Conservation (phyloP, 2,113 vertebrate genomes). For the Sorex araneus region DNA sequence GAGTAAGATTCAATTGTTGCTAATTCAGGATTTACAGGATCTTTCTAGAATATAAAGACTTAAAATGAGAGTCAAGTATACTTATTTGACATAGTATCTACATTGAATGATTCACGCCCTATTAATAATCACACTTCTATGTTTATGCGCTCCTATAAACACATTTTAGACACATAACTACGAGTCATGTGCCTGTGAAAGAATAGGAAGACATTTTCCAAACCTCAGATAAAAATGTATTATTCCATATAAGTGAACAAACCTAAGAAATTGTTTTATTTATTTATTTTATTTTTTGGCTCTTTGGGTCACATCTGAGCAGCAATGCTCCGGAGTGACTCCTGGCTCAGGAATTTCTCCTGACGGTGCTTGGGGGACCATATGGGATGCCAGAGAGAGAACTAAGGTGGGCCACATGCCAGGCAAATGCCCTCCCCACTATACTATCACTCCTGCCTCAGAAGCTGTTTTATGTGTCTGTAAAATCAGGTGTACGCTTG, state of each 20-base stretch:
- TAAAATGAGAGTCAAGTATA: not conserved
- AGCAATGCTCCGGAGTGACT: too few species aligned
- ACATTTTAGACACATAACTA: not conserved
- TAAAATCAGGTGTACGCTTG: too few species aligned
- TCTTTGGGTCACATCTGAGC: too few species aligned
- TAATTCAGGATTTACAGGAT: not conserved
- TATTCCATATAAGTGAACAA: not conserved
- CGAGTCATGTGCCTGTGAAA: not conserved
- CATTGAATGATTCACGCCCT: not conserved
- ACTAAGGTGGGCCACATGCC: too few species aligned
- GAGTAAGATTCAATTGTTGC: not conserved
- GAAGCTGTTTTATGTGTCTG: too few species aligned
- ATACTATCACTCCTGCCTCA: too few species aligned
- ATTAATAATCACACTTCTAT: not conserved
- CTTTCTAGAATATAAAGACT: not conserved
- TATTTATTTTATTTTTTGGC: slow-evolving; percentile 9
- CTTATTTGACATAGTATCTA: not conserved
- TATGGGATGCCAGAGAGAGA: too few species aligned
- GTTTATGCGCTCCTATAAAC: not conserved
- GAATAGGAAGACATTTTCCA: slow-evolving; percentile 18
- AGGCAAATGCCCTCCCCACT: too few species aligned
- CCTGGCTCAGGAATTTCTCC: too few species aligned
- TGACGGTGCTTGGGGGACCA: too few species aligned
- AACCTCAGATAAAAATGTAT: not conserved
- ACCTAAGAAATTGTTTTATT: not conserved